Evolutionary conservation across 2,888 invertebrate genomes (phyloP).

Genomic region (Deroplatys truncata): DNA sequence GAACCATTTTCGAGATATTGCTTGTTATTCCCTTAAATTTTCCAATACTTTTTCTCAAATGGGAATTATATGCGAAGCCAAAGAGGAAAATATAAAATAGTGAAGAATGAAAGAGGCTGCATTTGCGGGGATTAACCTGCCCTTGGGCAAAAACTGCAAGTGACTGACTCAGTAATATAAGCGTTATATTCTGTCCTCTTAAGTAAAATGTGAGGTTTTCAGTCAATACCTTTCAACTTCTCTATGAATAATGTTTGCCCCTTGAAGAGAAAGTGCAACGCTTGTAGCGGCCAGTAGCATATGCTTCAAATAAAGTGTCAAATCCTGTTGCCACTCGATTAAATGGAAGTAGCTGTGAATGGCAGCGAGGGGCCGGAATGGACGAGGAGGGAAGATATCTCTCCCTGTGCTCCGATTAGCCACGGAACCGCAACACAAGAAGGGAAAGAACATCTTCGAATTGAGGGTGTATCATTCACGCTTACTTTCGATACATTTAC

Average conservation of each 20-base stretch:
- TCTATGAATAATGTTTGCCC: not conserved
- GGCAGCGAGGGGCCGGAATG: not conserved
- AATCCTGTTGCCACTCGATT: constrained; percentile 14
- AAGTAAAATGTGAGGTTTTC: too few species aligned
- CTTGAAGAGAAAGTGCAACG: not conserved
- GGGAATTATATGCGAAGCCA: too few species aligned
- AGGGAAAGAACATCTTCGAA: not conserved
- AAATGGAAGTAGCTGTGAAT: not conserved
- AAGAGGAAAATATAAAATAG: too few species aligned
- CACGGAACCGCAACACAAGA: not conserved
- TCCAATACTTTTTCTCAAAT: too few species aligned
- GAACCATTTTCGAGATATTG: too few species aligned
- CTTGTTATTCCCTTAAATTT: too few species aligned
- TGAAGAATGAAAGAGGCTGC: too few species aligned
- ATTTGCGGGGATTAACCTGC: too few species aligned
- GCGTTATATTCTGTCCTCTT: not conserved
- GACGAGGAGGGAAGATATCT: not conserved
- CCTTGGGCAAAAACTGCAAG: too few species aligned
- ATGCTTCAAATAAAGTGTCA: constrained; percentile 20
- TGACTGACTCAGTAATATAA: not conserved
- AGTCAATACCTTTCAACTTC: too few species aligned
- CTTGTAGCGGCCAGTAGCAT: not conserved
- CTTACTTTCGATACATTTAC: not conserved
- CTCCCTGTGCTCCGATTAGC: not conserved
- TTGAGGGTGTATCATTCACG: not conserved